A percentile compares a stretch with the other conserved stretches of the same genome.
Evolutionary conservation across 2,888 invertebrate species (phyloP).

Genomic region (Eilema depressum): DNA sequence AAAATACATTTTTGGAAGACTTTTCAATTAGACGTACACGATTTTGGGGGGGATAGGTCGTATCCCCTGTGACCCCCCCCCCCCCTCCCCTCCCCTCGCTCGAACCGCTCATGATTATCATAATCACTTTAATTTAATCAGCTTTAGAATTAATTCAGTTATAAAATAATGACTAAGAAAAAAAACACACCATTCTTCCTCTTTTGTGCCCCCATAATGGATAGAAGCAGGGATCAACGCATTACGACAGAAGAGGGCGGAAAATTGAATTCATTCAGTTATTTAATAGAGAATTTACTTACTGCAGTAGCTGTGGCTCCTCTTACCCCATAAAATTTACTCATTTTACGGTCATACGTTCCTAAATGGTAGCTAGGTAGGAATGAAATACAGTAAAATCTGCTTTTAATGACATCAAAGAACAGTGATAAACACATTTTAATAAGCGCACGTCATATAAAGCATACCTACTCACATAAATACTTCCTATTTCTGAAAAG

Average conservation of each 20-base stretch:
- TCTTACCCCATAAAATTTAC: not conserved
- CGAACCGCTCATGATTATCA: too few species aligned
- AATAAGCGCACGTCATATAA: not conserved
- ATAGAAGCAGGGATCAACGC: not conserved
- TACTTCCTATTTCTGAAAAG: too few species aligned
- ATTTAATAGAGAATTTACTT: conserved; percentile 1
- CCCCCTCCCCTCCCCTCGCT: too few species aligned
- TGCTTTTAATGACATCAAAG: not conserved
- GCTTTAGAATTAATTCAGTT: not conserved
- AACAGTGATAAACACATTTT: not conserved
- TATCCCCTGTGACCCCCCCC: too few species aligned
- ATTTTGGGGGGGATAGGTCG: too few species aligned
- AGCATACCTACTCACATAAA: too few species aligned
- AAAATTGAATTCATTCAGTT: not conserved
- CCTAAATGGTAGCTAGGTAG: not conserved
- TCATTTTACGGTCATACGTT: not conserved
- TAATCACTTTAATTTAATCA: too few species aligned
- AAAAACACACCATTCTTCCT: not conserved
- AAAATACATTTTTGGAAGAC: too few species aligned
- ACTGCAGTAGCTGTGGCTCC: not conserved
- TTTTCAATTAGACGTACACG: too few species aligned
- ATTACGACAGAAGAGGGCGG: conserved; percentile 1
- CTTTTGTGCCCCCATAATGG: not conserved
- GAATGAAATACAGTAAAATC: not conserved
- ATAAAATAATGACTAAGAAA: not conserved